Base-by-base conservation (phyloP, 2,797 vertebrate genomes). In the Mormyrus proboscirostris region DNA sequence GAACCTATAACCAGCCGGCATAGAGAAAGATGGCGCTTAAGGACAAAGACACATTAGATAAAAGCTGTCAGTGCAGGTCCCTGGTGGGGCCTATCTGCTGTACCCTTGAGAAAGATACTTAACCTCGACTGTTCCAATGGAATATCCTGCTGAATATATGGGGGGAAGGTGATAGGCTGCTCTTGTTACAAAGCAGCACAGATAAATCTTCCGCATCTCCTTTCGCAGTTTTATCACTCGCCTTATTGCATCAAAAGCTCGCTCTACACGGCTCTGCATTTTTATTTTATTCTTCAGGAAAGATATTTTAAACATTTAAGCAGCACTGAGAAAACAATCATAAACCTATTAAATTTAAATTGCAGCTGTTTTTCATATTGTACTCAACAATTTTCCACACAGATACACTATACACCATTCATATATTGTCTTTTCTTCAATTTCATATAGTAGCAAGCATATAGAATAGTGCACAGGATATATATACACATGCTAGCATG, bases 61-160 rank as follows among this genome's bases (percentile, higher is more conserved):
- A 51, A 85, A 29, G 44, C 22, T 29, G 49, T 51, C 83, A 22
- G 47, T n/a, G 44, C 82, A 84, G 41, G 82, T 84, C 82, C 9
- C 82, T 25, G 47, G 44, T 10, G 47, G 41, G 44, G 10, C 22
- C n/a, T 50, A 29, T 25, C 49, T 85, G 83, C 41, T 51, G 83
- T 53, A 85, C 83, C 83, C 83, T 85, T 85, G 83, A 50, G 83
- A 51, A 85, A 50, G 22, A 25, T 47, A 50, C 47, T 85, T 85
- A 85, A 85, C 83, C 83, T 85, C 83, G 25, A 50, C 49, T 85
- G 49, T 85, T 51, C 83, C 44, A 85, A 47, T 51, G 10, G 22
- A 85, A 51, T 51, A 51, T 85, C 83, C 49, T 22, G 83, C 44
- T 50, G 83, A 85, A 85, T 51, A 85, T 50, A 85, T 25, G 44